Evolutionary conservation across 2,888 invertebrate species (phyloP).

Genomic region (Eledona agricola): DNA sequence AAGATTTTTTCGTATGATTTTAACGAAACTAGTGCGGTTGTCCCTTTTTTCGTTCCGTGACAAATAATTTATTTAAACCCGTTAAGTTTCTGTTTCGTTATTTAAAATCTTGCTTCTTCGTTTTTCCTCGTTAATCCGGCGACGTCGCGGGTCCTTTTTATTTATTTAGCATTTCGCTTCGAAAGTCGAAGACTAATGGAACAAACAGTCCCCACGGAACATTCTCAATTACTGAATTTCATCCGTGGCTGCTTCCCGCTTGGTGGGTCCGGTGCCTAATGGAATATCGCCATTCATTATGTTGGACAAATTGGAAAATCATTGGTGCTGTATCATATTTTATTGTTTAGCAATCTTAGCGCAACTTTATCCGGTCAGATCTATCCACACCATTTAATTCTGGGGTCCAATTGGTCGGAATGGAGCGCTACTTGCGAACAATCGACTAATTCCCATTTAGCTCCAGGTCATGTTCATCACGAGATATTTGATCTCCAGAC

Average conservation of each 20-base stretch:
- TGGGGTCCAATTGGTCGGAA: constrained; percentile 28
- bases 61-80: too few relatives aligned
- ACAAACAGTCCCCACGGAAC: constrained; percentile 52
- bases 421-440: constrained; percentile 23
- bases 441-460: constrained; percentile 28
- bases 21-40: too few relatives aligned
- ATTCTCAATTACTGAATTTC: constrained; percentile 55
- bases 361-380: constrained; percentile 29
- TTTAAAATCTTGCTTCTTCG: neutral
- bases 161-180: constrained; percentile 52
- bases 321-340: constrained; percentile 42
- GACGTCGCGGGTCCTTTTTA: constrained; percentile 47
- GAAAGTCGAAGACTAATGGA: constrained; percentile 51
- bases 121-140: too few relatives aligned
- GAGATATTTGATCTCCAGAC: constrained; percentile 21
- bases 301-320: constrained; percentile 49
- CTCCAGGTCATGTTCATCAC: constrained; percentile 26
- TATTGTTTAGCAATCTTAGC: constrained; percentile 34
- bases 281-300: constrained; percentile 50
- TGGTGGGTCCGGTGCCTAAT: constrained; percentile 44
- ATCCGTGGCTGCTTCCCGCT: constrained; percentile 48
- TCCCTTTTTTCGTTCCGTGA: too few relatives aligned
- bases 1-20: too few relatives aligned
- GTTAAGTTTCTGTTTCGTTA: too few relatives aligned
- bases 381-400: constrained; percentile 31